phyloP scores from a whole-genome alignment of 2,113 vertebrate species.

The Salminus brasiliensis region DNA sequence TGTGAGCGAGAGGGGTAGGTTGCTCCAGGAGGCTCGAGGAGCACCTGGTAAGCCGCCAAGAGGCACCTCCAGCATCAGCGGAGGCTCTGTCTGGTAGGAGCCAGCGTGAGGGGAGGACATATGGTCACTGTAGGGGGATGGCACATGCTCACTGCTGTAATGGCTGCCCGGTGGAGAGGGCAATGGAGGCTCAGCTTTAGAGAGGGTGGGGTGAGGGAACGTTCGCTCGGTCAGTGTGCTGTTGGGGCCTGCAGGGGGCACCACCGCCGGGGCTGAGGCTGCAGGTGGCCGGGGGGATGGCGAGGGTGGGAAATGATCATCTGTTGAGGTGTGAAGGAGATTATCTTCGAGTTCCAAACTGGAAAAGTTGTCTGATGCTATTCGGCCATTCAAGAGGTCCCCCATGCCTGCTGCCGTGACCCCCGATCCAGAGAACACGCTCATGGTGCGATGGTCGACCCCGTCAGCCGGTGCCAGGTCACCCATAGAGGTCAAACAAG shows the following conservation, averaged over 20 bases:
- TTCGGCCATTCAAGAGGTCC: constrained; percentile 91
- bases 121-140: constrained; percentile 95
- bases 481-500: constrained; percentile 95
- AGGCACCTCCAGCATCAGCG: constrained; percentile 92
- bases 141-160: constrained; percentile 95
- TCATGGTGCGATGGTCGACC: constrained; percentile 88
- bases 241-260: constrained; percentile 78
- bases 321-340: constrained; percentile 85
- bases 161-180: constrained; percentile 91
- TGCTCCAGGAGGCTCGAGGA: constrained; percentile 92
- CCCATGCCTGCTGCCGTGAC: constrained; percentile 86
- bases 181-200: constrained; percentile 85
- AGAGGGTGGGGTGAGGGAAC: constrained; percentile 88
- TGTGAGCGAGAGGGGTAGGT: constrained; percentile 86
- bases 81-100: constrained; percentile 90
- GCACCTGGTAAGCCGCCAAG: constrained; percentile 85
- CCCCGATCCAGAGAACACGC: constrained; percentile 85
- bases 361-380: constrained; percentile 90
- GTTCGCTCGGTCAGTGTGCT: constrained; percentile 84
- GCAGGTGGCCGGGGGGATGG: constrained; percentile 79
- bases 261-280: constrained; percentile 60
- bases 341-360: constrained; percentile 94
- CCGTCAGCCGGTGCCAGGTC: constrained; percentile 88
- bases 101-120: constrained; percentile 89
- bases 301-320: constrained; percentile 84